Evolutionary conservation across 2,888 invertebrate genomes (phyloP), one percentile per base, ranked within the genome.

Genomic region (Colostygia pectinataria): DNA sequence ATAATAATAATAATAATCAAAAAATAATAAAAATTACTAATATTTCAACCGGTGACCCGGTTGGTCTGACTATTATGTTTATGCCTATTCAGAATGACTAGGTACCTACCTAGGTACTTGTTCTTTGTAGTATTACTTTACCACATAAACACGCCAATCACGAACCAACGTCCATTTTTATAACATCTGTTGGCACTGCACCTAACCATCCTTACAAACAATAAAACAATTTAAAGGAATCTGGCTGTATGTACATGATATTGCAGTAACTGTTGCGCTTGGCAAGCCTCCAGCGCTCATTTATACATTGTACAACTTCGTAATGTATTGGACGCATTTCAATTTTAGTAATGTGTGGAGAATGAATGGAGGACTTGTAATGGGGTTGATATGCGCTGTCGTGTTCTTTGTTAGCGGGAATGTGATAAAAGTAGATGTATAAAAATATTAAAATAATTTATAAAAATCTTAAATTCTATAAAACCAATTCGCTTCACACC

Each of bases 231-330:
- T 46, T 39, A 52, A 52, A 52, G 47, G 25, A 7, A 42, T 47
- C 29, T 44, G 44, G 31, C 43, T 15, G 33, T 10, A 15, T 10
- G 15, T 27, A 42, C 38, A 39, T 24, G 14, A 18, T 27, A 40
- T 36, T 42, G 33, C 10, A 32, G 40, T 44, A 55, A 55, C 62
- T 63, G 62, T 63, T 63, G 62, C 62, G 55, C 43, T 41, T 63
- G 62, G 62, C 60, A 38, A 4, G 5, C 10, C 40, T 60, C 62
- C 62, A 63, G 53, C 24, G 29, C 54, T 55, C 54, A 54, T 55
- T 54, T 55, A 52, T 46, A 55, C 27, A 48, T 48, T 51, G 45
- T 41, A 36, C 18, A 18, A 18, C 44, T 44, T 39, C 24, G 36
- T 41, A 41, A 47, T 44, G 28, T 55, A 43, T 57, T 55, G 48